Conservation (phyloP, 2,888 invertebrate genomes). For the Nezara viridula region DNA sequence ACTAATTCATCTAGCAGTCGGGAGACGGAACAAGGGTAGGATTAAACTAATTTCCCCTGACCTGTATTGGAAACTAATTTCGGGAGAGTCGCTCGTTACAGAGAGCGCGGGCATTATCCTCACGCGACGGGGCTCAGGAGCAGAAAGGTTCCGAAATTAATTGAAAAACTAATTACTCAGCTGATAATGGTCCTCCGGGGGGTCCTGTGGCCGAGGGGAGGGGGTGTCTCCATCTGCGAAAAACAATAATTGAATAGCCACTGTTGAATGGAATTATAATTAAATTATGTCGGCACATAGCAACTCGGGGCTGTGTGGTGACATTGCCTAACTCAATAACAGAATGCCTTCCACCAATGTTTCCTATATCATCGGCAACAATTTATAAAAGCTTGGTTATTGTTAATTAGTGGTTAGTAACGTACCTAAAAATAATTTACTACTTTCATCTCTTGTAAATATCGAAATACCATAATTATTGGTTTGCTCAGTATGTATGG, state of each 20-base stretch:
- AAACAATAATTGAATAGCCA: conserved; percentile 5
- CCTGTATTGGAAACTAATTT: conserved; percentile 51
- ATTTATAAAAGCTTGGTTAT: no score
- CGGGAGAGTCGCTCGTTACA: conserved; percentile 28
- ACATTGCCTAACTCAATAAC: no score
- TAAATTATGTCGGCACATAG: neutral
- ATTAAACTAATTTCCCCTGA: conserved; percentile 45
- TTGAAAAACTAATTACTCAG: conserved; percentile 46
- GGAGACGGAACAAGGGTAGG: conserved; percentile 20
- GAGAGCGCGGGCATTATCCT: conserved; percentile 27
- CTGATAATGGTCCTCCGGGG: conserved; percentile 14
- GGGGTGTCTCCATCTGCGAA: neutral
- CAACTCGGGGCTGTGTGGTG: neutral
- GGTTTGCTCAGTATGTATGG: no score
- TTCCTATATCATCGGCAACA: neutral
- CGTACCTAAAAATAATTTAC: no score
- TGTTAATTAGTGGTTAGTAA: no score
- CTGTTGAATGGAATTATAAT: neutral
- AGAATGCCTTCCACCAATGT: neutral
- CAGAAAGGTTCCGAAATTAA: conserved; percentile 44
- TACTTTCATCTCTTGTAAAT: no score
- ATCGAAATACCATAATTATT: no score
- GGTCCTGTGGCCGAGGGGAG: neutral
- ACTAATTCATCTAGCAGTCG: conserved; percentile 38
- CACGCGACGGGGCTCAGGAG: neutral